phyloP scores from a whole-genome alignment of 2,797 vertebrate species.

The Ctenochaetus hawaiiensis region DNA sequence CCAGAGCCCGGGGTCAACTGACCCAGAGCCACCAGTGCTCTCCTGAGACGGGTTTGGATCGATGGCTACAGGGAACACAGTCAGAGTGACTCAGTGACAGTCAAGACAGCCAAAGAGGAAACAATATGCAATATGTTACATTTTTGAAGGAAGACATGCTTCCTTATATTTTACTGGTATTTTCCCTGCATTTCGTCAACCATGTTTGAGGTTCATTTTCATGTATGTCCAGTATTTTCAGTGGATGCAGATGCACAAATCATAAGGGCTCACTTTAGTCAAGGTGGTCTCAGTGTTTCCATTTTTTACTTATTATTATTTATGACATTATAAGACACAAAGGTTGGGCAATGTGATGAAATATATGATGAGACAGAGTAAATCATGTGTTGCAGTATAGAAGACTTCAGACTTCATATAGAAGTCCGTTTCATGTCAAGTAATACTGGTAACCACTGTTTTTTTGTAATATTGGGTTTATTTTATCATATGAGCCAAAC shows the following conservation, averaged over 20 bases:
- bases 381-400: too few species aligned
- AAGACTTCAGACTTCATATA: too few species aligned
- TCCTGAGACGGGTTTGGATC: conserved; percentile 35
- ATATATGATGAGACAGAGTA: too few species aligned
- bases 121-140: neutral
- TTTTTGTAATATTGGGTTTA: too few species aligned
- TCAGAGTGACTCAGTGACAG: conserved; percentile 32
- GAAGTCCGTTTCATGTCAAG: too few species aligned
- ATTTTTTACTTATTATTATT: too few species aligned
- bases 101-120: conserved; percentile 21
- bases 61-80: conserved; percentile 32
- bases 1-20: conserved; percentile 33
- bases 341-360: too few species aligned
- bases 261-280: too few species aligned
- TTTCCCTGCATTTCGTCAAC: neutral
- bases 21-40: conserved; percentile 39
- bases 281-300: neutral
- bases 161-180: neutral
- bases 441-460: too few species aligned
- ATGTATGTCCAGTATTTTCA: neutral
- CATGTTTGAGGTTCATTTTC: neutral
- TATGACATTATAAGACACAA: neutral
- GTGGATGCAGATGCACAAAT: neutral
- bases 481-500: too few species aligned
- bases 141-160: neutral